Conservation (phyloP, 1,140 invertebrate species). For the Brachionus manjavacas region DNA sequence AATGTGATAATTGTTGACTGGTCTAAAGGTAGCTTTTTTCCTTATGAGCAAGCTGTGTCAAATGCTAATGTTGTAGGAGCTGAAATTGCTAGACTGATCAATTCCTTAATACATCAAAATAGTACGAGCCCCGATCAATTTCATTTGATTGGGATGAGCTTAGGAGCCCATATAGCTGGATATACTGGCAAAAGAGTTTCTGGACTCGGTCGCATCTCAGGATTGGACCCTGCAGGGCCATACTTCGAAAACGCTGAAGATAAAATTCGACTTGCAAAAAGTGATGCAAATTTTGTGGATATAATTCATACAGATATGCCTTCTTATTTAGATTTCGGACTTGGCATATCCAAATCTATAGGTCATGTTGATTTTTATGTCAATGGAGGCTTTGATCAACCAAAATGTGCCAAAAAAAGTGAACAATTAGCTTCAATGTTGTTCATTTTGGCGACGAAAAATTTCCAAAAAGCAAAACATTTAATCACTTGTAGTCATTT, state of each 20-base stretch:
- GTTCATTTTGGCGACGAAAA: not conserved
- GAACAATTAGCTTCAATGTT: not conserved
- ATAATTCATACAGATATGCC: constrained; percentile 78
- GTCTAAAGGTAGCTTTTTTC: not conserved
- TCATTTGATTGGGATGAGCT: constrained; percentile 81
- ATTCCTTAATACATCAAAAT: constrained; percentile 44
- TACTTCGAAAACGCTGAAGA: constrained; percentile 73
- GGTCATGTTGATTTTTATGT: constrained; percentile 60
- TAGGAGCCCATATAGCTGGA: constrained; percentile 80
- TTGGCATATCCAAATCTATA: constrained; percentile 50
- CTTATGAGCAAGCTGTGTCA: constrained; percentile 69
- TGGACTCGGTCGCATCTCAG: constrained; percentile 71
- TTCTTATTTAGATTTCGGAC: constrained; percentile 49
- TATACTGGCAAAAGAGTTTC: constrained; percentile 79
- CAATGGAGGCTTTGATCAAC: constrained; percentile 60
- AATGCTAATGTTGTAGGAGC: constrained; percentile 72
- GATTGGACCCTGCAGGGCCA: constrained; percentile 69
- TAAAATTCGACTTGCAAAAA: constrained; percentile 69
- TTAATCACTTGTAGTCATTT: constrained; percentile 5
- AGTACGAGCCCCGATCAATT: not conserved
- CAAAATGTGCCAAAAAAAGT: constrained; percentile 2
- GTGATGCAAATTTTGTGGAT: constrained; percentile 71
- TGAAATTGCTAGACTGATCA: constrained; percentile 67
- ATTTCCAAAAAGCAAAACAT: not conserved
- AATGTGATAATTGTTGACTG: constrained; percentile 40